Conservation (phyloP, 2,797 vertebrate genomes). For the Melopsittacus undulatus region DNA sequence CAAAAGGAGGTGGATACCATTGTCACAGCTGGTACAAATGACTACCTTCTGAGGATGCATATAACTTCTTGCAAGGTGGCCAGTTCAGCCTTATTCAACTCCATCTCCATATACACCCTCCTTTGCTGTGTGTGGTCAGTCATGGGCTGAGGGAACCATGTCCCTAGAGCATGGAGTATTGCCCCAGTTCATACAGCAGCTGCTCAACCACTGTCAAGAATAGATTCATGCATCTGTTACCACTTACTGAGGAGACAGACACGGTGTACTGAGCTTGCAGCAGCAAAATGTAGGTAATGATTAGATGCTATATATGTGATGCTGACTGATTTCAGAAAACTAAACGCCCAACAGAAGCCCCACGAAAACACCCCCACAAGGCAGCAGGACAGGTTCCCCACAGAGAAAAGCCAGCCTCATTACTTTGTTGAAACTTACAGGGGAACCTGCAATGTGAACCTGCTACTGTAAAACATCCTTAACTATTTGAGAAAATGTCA, state of each 20-base stretch:
- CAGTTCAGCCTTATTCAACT: background rate
- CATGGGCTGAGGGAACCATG: background rate
- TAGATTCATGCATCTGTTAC: background rate
- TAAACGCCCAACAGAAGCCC: background rate
- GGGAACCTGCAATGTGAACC: background rate
- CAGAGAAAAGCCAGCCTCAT: background rate
- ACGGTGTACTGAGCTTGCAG: background rate
- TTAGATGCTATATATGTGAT: background rate
- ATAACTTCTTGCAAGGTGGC: background rate
- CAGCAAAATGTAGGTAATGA: background rate
- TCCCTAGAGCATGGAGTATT: background rate
- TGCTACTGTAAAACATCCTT: background rate
- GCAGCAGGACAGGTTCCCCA: background rate
- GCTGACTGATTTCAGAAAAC: background rate
- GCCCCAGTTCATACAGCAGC: background rate
- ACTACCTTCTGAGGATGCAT: background rate
- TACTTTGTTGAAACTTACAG: background rate
- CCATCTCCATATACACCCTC: background rate
- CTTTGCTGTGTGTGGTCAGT: background rate
- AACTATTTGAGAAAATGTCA: background rate
- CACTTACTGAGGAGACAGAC: background rate
- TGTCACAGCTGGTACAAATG: background rate
- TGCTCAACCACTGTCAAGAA: background rate
- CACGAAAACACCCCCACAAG: background rate
- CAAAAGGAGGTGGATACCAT: background rate